A percentile compares a stretch with the other conserved stretches of the same genome.
phyloP scores from a whole-genome alignment of 2,797 vertebrate species.

The Emydoidea blandingii region DNA sequence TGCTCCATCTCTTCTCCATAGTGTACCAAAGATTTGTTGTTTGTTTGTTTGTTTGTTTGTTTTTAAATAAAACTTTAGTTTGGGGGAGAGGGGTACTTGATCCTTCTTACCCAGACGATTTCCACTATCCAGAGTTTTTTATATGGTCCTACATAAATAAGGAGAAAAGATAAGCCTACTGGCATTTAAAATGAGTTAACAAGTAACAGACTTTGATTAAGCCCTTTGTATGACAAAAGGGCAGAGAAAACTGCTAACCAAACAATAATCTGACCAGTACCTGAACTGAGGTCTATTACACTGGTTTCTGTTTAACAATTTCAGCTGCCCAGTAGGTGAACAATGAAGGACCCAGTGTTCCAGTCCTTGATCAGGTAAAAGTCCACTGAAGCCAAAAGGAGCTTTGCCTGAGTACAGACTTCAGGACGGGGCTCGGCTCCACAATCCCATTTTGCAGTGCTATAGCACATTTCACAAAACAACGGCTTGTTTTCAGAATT shows the following conservation, averaged over 20 bases:
- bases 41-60: not conserved
- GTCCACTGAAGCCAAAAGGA: not conserved
- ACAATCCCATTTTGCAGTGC: not conserved
- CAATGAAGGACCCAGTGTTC: not conserved
- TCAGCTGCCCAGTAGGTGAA: not conserved
- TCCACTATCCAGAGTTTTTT: slow-evolving; percentile 49
- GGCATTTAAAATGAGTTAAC: slow-evolving; percentile 52
- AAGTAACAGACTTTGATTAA: slow-evolving; percentile 62
- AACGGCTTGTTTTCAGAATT: not conserved
- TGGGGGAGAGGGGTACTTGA: slow-evolving; percentile 48
- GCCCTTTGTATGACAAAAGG: slow-evolving; percentile 52
- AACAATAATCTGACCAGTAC: slow-evolving; percentile 52
- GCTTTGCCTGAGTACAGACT: not conserved
- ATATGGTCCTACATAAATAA: slow-evolving; percentile 1
- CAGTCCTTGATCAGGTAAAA: not conserved
- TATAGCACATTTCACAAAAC: not conserved
- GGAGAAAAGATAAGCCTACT: slow-evolving; percentile 16
- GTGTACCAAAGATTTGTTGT: not conserved
- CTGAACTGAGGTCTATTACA: slow-evolving; percentile 14
- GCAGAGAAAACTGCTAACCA: slow-evolving; percentile 53
- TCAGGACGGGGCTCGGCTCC: not conserved
- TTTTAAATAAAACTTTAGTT: slow-evolving; percentile 40
- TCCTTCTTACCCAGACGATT: slow-evolving; percentile 25
- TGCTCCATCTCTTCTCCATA: not conserved
- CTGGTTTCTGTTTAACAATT: slow-evolving; percentile 33